Evolutionary conservation across 1,140 invertebrate species (phyloP).

Genomic region (Heliothis virescens): DNA sequence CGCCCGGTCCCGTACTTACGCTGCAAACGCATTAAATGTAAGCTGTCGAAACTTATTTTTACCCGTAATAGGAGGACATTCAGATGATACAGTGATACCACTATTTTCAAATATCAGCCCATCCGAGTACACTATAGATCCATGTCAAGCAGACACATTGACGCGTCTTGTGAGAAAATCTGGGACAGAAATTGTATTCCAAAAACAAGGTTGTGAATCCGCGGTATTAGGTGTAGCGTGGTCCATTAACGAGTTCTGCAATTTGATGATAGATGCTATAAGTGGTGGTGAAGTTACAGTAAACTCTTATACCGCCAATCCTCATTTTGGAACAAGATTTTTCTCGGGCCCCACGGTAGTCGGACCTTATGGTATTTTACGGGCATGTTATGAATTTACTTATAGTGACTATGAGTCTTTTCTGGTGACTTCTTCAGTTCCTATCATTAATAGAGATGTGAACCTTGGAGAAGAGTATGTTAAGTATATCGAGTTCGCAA

Average conservation of each 20-base stretch:
- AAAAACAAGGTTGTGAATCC: slow-evolving; percentile 63
- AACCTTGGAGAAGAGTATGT: slow-evolving; percentile 64
- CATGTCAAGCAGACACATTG: slow-evolving; percentile 61
- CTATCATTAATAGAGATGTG: slow-evolving; percentile 64
- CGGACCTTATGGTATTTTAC: slow-evolving; percentile 62
- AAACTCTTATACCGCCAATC: slow-evolving; percentile 64
- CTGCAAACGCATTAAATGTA: slow-evolving; percentile 58
- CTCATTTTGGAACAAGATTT: slow-evolving; percentile 69
- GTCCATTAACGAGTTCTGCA: slow-evolving; percentile 67
- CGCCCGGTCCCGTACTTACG: slow-evolving; percentile 59
- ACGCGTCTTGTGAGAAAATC: slow-evolving; percentile 67
- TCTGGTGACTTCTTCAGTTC: slow-evolving; percentile 58
- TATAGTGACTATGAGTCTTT: slow-evolving; percentile 64
- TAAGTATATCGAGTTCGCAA: slow-evolving; percentile 52
- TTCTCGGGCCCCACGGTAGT: slow-evolving; percentile 67
- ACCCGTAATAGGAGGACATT: slow-evolving; percentile 71
- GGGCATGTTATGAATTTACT: slow-evolving; percentile 58
- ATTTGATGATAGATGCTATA: slow-evolving; percentile 62
- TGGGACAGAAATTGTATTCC: slow-evolving; percentile 65
- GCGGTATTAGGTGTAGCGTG: slow-evolving; percentile 63
- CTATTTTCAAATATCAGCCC: slow-evolving; percentile 70
- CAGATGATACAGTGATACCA: slow-evolving; percentile 69
- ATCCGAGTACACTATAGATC: slow-evolving; percentile 52
- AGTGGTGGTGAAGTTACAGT: slow-evolving; percentile 59
- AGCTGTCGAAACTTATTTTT: slow-evolving; percentile 58